These are phyloP conservation scores for Bruchidius siliquastri DNA, from an alignment of 2,888 invertebrate genomes.

Conservation along the genomic window DNA sequence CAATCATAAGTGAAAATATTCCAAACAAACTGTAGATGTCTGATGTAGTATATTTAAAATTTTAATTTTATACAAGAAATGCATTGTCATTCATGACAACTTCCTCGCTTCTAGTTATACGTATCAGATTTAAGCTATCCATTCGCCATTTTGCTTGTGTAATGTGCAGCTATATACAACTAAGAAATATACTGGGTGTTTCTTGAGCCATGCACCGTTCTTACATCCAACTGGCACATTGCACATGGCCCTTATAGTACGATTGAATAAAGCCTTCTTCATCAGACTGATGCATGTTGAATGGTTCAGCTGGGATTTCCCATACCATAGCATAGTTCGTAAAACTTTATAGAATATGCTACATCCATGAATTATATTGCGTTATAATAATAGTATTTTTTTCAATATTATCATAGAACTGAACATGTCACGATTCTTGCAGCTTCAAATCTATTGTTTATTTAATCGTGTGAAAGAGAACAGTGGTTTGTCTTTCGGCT, in stretches of 20 bases:
- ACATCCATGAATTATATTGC: too few relatives aligned
- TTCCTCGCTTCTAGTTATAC: not conserved
- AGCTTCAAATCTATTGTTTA: too few relatives aligned
- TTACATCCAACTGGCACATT: constrained; percentile 25
- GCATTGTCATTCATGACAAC: not conserved
- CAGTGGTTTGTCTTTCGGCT: too few relatives aligned
- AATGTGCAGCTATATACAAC: constrained; percentile 36
- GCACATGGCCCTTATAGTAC: constrained; percentile 25
- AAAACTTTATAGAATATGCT: too few relatives aligned
- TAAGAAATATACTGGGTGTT: constrained; percentile 19
- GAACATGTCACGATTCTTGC: too few relatives aligned
- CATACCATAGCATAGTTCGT: too few relatives aligned
- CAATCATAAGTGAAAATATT: constrained; percentile 5
- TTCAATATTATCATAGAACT: too few relatives aligned
- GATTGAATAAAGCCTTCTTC: constrained; percentile 2
- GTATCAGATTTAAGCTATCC: not conserved
- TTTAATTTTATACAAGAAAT: not conserved
- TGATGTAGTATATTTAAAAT: not conserved
- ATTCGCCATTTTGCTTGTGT: constrained; percentile 33
- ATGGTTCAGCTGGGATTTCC: not conserved
- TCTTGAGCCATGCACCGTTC: constrained; percentile 17
- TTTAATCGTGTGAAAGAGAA: too few relatives aligned
- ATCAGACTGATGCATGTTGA: not conserved
- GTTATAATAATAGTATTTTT: too few relatives aligned
- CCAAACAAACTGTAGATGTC: not conserved